Evolutionary conservation across 2,888 invertebrate species (phyloP).

Genomic region (Aphrophora alni): DNA sequence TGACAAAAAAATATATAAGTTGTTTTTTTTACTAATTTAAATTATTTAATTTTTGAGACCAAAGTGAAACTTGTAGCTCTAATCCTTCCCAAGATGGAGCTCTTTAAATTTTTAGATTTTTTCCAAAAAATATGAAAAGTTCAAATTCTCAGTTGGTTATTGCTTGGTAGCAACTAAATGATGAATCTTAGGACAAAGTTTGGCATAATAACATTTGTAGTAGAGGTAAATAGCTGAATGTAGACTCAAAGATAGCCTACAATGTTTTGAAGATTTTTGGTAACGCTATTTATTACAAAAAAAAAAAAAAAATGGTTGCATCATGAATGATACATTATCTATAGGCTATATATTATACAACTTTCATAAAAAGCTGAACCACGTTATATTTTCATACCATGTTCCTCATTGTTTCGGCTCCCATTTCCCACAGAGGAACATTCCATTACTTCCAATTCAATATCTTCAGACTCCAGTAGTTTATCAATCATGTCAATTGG

Average conservation of each 20-base stretch:
- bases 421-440: not conserved
- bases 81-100: not conserved
- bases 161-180: not conserved
- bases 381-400: not conserved
- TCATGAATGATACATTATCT: too few species aligned
- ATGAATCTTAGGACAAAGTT: not conserved
- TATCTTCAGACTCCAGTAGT: not conserved
- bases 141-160: not conserved
- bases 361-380: not conserved
- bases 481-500: not conserved
- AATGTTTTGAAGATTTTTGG: too few species aligned
- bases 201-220: not conserved
- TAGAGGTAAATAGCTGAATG: not conserved
- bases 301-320: too few species aligned
- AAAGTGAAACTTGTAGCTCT: not conserved
- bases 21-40: not conserved
- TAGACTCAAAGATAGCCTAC: not conserved
- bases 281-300: too few species aligned
- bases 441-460: not conserved
- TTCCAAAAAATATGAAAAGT: not conserved
- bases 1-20: not conserved
- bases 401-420: not conserved
- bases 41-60: not conserved
- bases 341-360: not conserved
- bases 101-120: not conserved